These are phyloP conservation scores for Typhlichthys eigenmanni DNA, from an alignment of 2,797 vertebrate species.

Conservation along the genomic window DNA sequence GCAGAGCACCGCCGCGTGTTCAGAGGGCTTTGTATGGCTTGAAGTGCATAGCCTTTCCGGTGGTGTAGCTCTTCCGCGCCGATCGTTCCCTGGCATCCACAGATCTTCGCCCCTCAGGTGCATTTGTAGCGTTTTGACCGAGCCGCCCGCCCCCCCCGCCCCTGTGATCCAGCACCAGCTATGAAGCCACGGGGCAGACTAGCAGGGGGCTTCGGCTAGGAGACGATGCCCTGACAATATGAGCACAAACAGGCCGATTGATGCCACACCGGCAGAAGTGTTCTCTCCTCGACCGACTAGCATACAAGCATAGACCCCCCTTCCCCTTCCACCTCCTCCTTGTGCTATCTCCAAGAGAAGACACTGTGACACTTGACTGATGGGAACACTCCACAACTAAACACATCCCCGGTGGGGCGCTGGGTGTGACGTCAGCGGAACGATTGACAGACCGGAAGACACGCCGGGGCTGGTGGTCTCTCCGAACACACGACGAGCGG, in stretches of 20 bases:
- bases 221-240: constrained; percentile 31
- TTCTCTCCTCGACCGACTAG: constrained; percentile 27
- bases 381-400: constrained; percentile 35
- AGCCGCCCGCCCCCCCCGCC: neutral
- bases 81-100: constrained; percentile 24
- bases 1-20: neutral
- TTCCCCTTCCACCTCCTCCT: neutral
- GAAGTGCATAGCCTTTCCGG: constrained; percentile 1
- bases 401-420: constrained; percentile 22
- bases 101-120: constrained; percentile 33
- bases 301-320: neutral
- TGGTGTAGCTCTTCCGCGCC: constrained; percentile 1
- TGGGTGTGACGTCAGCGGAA: constrained; percentile 19
- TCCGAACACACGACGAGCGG: neutral
- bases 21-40: neutral
- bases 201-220: constrained; percentile 8
- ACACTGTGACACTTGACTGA: constrained; percentile 49
- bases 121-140: constrained; percentile 42
- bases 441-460: constrained; percentile 35
- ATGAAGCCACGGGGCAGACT: constrained; percentile 10
- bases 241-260: constrained; percentile 46
- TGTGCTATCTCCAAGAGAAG: constrained; percentile 22
- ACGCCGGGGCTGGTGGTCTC: constrained; percentile 16
- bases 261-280: constrained; percentile 25
- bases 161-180: constrained; percentile 1